Base-by-base conservation (phyloP, 2,888 invertebrate species). In the Cephonodes hylas region DNA sequence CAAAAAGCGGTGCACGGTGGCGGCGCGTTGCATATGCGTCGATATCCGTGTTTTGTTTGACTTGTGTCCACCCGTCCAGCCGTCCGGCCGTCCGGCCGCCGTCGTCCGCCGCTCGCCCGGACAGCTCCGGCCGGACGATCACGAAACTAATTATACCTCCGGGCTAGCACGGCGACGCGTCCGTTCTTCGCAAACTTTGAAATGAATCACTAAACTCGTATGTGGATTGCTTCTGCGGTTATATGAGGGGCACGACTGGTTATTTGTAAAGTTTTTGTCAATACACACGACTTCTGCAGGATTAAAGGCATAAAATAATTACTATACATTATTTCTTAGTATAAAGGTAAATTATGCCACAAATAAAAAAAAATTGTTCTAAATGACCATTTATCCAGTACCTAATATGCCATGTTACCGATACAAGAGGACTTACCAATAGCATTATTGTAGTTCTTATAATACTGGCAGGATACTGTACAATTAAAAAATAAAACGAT, bases 101-200 rank as follows among this genome's bases (percentile, higher is more conserved):
- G 53, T 18, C 31, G 23, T 23, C 45, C 22, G 22, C 66, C 62
- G 62, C 66, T 66, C 64, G 69, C 61, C 57, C 45, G 56, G 59
- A 59, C 60, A 23, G 61, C 59, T 20, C 22, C 22, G 46, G 59
- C 72, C 72, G 69, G 73, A 68, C 81, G 83, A 83, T 83, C 81
- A 78, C 78, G 77, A 77, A 86, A 88, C 87, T 89, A 90, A 90
- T 89, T 90, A 86, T 83, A 82, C 84, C 89, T 85, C 79, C 75
- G 73, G 88, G 89, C 89, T 73, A 73, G 69, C 76, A 74, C 77
- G 74, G 72, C 69, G 66, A 70, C 73, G 72, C 68, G 66, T 73
- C 72, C 74, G 81, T 80, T 84, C 84, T 85, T 82, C 76, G 76
- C 75, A 70, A 85, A 86, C 84, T 85, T 81, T 64, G 75, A 79